Base-by-base conservation (phyloP, 2,113 vertebrate genomes). In the Aegotheles bennettii region DNA sequence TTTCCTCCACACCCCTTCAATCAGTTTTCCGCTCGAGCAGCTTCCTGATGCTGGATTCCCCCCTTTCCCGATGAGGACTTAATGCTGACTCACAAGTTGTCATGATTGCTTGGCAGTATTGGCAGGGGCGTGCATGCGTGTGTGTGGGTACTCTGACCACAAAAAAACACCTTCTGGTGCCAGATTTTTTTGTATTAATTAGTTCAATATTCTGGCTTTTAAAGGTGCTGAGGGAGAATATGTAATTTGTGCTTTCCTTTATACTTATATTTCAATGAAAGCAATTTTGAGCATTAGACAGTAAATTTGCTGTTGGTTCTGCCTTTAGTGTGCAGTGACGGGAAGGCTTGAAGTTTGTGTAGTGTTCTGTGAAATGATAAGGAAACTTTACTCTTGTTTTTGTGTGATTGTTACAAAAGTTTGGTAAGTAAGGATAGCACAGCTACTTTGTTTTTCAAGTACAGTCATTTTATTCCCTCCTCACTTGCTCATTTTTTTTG, bases 51-150 rank as follows among this genome's bases (percentile, higher is more conserved):
- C 29, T 88, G 29, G 65, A 59, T 78, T n/a, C 19, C 8, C 20
- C 14, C 20, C 16, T 91, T 94, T 76, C 51, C n/a, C 1, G 10
- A 43, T 24, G 24, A 51, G 31, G 50, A 25, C 5, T 20, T 84
- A 25, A 48, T 79, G 67, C 75, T 71, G 91, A 64, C 71, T 91
- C 68, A 65, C 35, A 50, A 60, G 48, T 60, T 77, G 71, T 35
- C 6, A 1, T 15, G 36, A 20, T n/a, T 74, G 33, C 40, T 65
- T 82, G 61, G 31, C 35, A 17, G 13, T 67, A 24, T 35, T 77
- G 67, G 48, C 33, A 67, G 42, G n/a, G 65, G 15, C 2, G 6
- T 11, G 20, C 16, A 6, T 7, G 1, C n/a, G n/a, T 0, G 6
- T 24, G 10, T 28, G 29, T 12, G 31, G 4, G 45, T n/a, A 19